Evolutionary conservation across 2,888 invertebrate genomes (phyloP), one percentile per base, ranked within the genome.

Genomic region (Andrena flavipes): DNA sequence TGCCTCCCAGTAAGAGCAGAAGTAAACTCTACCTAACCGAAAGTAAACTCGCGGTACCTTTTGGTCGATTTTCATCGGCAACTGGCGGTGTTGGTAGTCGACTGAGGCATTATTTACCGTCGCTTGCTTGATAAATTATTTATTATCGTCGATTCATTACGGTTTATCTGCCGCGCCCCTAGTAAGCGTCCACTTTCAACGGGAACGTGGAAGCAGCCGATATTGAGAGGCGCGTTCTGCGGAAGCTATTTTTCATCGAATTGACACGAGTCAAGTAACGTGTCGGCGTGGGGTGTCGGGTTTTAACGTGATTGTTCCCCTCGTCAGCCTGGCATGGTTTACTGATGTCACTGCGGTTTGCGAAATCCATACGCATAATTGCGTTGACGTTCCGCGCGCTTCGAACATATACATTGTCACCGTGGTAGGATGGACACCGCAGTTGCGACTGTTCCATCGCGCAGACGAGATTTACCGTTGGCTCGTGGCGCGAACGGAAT

Each of bases 271-370:
- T 30, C 74, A 49, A 56, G 48, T 42, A 29, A 8, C 56, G 42
- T 30, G 20, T 49, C 49, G 56, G 63, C 30, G 70, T 20, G 20
- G 20, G 16, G 29, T 49, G 74, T 67, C 75, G 33, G 26, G 60
- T 80, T 82, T 80, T 75, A 80, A 75, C 81, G 62, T 35, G 81
- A 82, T 82, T 82, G 82, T 75, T 80, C 80, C 74, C 59, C 54
- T 49, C 64, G 56, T 26, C 76, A 10, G 35, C 13, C 33, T 48
- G 54, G 26, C 51, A 48, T 10, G 65, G 72, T 80, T 73, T 81
- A 67, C 73, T 65, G 68, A 72, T 80, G 72, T 56, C 65, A 64
- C 56, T 64, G 70, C 20, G 72, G 65, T 68, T 56, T 26, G 42
- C 80, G 67, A 65, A 69, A 73, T 73, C 73, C 69, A 60, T 77